These are phyloP conservation scores for Epicampocera succincta DNA, from an alignment of 2,888 invertebrate genomes.

Conservation along the genomic window DNA sequence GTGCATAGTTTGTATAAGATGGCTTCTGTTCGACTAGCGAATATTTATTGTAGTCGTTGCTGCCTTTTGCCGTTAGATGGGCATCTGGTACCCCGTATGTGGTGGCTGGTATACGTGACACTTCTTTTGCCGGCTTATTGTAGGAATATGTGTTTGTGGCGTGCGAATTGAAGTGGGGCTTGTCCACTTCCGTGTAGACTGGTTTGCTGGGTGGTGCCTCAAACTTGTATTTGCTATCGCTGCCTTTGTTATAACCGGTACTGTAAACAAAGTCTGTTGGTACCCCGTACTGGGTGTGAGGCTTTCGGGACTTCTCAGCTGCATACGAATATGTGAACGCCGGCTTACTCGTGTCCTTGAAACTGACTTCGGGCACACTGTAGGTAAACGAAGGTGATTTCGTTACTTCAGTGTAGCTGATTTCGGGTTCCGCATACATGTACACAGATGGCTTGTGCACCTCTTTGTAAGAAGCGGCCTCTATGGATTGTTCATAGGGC, in stretches of 20 bases:
- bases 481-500: conserved; percentile 46
- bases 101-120: conserved; percentile 67
- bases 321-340: conserved; percentile 45
- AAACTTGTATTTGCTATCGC: conserved; percentile 49
- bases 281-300: conserved; percentile 72
- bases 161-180: conserved; percentile 30
- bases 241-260: conserved; percentile 53
- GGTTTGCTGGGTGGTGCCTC: conserved; percentile 43
- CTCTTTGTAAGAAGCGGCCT: conserved; percentile 43
- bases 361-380: conserved; percentile 37
- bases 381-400: conserved; percentile 48
- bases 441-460: conserved; percentile 59
- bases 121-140: conserved; percentile 27
- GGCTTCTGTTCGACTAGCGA: conserved; percentile 75
- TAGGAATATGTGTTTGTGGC: conserved; percentile 49
- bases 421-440: conserved; percentile 51
- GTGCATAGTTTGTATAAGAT: conserved; percentile 73
- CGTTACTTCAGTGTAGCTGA: conserved; percentile 53
- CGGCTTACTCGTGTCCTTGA: conserved; percentile 33
- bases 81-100: conserved; percentile 73
- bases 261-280: conserved; percentile 65
- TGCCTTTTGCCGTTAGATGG: conserved; percentile 53
- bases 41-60: conserved; percentile 70
- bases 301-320: conserved; percentile 38
- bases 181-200: conserved; percentile 37